phyloP scores from a whole-genome alignment of 1,140 invertebrate species.

The Octopus sinensis region DNA sequence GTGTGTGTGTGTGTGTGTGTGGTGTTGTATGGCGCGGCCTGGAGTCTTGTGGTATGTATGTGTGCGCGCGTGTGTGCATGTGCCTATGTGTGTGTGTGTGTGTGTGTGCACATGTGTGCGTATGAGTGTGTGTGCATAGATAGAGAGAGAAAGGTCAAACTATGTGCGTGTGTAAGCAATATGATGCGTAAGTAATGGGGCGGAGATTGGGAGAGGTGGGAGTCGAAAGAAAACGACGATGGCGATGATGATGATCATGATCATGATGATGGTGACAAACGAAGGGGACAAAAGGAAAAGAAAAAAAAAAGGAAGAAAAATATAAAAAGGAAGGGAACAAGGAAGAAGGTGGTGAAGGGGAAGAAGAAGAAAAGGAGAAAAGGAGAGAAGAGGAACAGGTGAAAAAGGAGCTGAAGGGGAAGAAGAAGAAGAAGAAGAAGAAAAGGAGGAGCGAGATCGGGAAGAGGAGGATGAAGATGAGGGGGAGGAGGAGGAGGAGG shows the following conservation, averaged over 20 bases:
- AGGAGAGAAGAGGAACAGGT: neutral
- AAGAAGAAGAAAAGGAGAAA: neutral
- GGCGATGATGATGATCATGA: neutral
- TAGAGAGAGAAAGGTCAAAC: neutral
- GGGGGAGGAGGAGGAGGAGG: slow-evolving; percentile 1
- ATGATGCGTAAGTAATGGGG: neutral
- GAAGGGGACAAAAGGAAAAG: neutral
- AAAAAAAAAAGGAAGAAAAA: neutral
- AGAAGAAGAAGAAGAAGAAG: neutral
- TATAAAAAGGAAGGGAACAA: neutral
- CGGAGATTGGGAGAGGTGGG: neutral
- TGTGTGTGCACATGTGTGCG: neutral
- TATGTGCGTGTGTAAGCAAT: neutral
- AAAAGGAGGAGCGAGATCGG: neutral
- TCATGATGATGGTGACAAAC: neutral
- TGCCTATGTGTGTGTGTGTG: neutral
- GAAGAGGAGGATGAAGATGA: neutral
- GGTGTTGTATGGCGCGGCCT: neutral
- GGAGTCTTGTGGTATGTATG: neutral
- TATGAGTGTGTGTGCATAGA: neutral
- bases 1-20: neutral
- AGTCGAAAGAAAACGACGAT: neutral
- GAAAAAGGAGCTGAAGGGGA: neutral
- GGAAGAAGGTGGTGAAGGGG: neutral
- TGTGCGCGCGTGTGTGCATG: neutral